Conservation (phyloP, 2,113 vertebrate species). For the Argyrosomus japonicus region DNA sequence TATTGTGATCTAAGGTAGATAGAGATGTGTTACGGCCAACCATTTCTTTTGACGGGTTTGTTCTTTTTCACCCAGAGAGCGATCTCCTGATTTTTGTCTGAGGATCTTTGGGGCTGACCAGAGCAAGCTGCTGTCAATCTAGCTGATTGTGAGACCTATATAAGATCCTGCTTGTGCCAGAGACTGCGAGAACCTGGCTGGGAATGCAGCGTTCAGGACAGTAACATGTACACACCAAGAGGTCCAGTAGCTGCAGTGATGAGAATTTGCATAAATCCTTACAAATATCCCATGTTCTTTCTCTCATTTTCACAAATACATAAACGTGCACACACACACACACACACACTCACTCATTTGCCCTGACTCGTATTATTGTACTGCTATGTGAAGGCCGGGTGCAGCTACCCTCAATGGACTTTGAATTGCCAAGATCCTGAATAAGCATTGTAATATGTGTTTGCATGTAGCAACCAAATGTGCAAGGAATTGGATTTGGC, state of each 20-base stretch:
- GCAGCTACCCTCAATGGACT: constrained; percentile 52
- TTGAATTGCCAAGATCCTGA: constrained; percentile 63
- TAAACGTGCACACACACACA: background rate
- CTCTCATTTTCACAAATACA: background rate
- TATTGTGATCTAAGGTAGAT: background rate
- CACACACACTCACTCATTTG: constrained; percentile 27
- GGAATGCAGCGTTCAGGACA: background rate
- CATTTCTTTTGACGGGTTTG: too few species aligned
- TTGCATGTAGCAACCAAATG: constrained; percentile 47
- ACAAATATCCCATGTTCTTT: background rate
- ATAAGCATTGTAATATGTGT: constrained; percentile 56
- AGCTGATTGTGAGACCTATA: too few species aligned
- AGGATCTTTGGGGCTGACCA: too few species aligned
- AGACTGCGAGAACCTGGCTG: too few species aligned
- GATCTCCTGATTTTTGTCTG: too few species aligned
- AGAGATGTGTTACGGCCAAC: background rate
- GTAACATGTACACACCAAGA: background rate
- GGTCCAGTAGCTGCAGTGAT: background rate
- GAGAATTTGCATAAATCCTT: constrained; percentile 1
- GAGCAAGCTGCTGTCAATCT: too few species aligned
- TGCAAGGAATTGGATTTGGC: constrained; percentile 51
- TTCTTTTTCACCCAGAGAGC: too few species aligned
- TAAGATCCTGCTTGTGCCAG: too few species aligned
- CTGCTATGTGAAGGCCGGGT: constrained; percentile 45
- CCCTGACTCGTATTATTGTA: constrained; percentile 50